Percentiles rank a stretch among this genome's conserved stretches.
These are phyloP conservation scores for Neoseiulus cucumeris DNA, from an alignment of 1,140 invertebrate genomes.

Conservation along the genomic window DNA sequence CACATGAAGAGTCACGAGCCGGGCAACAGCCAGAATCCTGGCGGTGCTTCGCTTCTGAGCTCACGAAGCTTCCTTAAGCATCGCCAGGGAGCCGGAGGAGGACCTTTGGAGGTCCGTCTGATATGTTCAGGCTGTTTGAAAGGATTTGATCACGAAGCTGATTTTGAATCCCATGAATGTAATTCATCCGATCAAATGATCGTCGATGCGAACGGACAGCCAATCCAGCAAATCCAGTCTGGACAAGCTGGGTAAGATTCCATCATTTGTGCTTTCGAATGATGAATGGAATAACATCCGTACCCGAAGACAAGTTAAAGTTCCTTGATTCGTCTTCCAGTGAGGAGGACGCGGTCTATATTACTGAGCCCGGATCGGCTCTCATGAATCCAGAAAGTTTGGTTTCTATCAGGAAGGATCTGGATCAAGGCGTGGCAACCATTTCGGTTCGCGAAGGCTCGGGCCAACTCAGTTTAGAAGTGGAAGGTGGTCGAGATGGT, in stretches of 20 bases:
- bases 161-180: constrained; percentile 17
- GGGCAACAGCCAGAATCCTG: constrained; percentile 4
- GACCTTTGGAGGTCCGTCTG: constrained; percentile 13
- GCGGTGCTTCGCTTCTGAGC: constrained; percentile 3
- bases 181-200: constrained; percentile 2
- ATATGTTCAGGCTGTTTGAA: constrained; percentile 19
- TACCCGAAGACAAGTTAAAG: too few species aligned
- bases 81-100: not conserved
- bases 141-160: constrained; percentile 18
- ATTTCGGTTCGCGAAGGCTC: not conserved
- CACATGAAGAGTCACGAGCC: constrained; percentile 21
- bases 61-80: not conserved
- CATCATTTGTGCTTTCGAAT: too few species aligned
- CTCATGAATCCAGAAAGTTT: not conserved
- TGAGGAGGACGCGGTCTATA: not conserved
- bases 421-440: not conserved
- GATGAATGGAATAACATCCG: too few species aligned
- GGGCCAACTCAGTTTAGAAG: not conserved
- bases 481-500: not conserved
- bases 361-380: not conserved
- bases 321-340: not conserved
- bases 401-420: not conserved
- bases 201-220: not conserved
- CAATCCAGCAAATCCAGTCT: not conserved
- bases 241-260: too few species aligned